Conservation (phyloP, 2,113 vertebrate species). For the Panthera leo region DNA sequence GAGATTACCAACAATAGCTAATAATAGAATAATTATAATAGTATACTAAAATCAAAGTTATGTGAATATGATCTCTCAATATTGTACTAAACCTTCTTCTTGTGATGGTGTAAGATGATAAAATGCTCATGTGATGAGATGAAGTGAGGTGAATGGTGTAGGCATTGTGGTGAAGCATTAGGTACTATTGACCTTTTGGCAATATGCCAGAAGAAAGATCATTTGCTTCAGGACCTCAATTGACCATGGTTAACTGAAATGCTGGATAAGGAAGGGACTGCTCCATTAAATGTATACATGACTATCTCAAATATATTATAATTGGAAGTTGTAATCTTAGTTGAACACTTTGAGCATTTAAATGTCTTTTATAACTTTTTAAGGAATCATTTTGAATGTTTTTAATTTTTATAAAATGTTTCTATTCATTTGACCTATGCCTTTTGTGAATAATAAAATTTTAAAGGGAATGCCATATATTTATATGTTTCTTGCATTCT, state of each 20-base stretch:
- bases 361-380: not conserved
- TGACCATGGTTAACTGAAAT: not conserved
- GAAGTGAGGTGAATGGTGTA: not conserved
- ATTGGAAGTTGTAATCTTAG: not conserved
- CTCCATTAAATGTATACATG: not conserved
- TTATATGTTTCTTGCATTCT: conserved; percentile 25
- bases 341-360: not conserved
- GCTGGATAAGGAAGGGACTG: not conserved
- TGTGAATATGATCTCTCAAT: not conserved
- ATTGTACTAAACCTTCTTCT: not conserved
- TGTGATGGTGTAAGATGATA: not conserved
- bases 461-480: not conserved
- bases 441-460: conserved; percentile 43
- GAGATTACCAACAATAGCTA: not conserved
- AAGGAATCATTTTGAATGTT: not conserved
- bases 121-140: not conserved
- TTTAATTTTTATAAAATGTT: conserved; percentile 28
- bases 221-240: not conserved
- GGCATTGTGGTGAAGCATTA: not conserved
- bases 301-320: not conserved
- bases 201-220: not conserved
- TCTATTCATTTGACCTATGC: not conserved
- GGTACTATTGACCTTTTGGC: not conserved
- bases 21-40: not conserved
- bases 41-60: not conserved